Percentiles rank a stretch among this genome's conserved stretches.
phyloP scores from a whole-genome alignment of 2,113 vertebrate species.

The Agelaius phoeniceus region DNA sequence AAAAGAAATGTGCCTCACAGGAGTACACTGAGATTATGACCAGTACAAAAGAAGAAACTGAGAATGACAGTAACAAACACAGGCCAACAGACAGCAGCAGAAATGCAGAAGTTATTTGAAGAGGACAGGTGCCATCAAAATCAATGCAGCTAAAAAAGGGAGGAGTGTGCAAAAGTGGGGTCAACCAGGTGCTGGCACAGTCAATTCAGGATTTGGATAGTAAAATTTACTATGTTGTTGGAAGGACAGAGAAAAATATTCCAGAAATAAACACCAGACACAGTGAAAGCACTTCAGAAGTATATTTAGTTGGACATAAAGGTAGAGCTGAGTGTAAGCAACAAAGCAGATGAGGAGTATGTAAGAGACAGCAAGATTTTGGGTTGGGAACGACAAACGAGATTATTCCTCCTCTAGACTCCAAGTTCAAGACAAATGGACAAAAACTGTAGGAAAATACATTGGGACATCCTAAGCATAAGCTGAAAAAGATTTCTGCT shows the following conservation, averaged over 20 bases:
- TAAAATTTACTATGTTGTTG: neutral
- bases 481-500: neutral
- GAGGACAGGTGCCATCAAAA: neutral
- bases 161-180: neutral
- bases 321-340: neutral
- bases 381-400: neutral
- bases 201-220: neutral
- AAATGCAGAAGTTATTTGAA: neutral
- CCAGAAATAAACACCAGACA: neutral
- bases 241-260: neutral
- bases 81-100: neutral
- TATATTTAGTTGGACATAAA: neutral
- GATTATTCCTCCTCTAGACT: neutral
- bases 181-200: neutral
- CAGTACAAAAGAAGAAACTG: neutral
- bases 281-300: neutral
- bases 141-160: neutral
- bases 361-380: neutral
- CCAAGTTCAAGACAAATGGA: neutral
- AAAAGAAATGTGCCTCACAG: neutral
- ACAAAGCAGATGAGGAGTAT: neutral
- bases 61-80: neutral
- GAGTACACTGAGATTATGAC: neutral
- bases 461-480: neutral
- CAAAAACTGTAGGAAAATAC: neutral